Evolutionary conservation across 92 coral and sea anemone genomes (phyloP), one percentile per base, ranked within the genome.

Genomic region (Paramuricea clavata): DNA sequence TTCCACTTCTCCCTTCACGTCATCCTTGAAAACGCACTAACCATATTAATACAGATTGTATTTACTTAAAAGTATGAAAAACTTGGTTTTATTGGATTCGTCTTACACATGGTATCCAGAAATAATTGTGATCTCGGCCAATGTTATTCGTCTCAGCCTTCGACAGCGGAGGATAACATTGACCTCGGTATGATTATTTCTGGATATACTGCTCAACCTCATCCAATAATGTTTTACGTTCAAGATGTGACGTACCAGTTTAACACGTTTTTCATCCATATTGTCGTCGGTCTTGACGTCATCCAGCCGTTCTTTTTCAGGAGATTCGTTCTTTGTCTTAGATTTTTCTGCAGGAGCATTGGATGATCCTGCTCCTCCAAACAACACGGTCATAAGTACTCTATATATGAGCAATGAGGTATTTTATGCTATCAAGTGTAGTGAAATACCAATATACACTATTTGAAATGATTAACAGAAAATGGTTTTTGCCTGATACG

Each of bases 351-450:
- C 95, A 11, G 93, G 98, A 1, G 95, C 64, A 49, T 94, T 90
- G 12, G 97, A 75, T 30, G 95, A 92, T 2, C 95, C 98, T 54
- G 83, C 87, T 27, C 95, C 89, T 65, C 97, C 98, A 50, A 95
- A 95, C 87, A 95, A 76, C 78, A 95, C 94, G 2, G 98, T 90
- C 98, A 95, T 92, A 47, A 95, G 91, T 34, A 95, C 98, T 16
- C 98, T 95, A 79, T 59, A 36, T 26, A 49, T 10, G 44, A 4
- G 44, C 44, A 39, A 39, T n/a, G n/a, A n/a, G n/a, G n/a, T n/a
- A n/a, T n/a, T n/a, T n/a, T n/a, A n/a, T n/a, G n/a, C n/a, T n/a
- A n/a, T n/a, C n/a, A n/a, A n/a, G n/a, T n/a, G n/a, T n/a, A n/a
- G n/a, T n/a, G n/a, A n/a, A n/a, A n/a, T n/a, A n/a, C n/a, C n/a